Evolutionary conservation across 2,113 vertebrate species (phyloP).

Genomic region (Microcebus lehilahytsara): DNA sequence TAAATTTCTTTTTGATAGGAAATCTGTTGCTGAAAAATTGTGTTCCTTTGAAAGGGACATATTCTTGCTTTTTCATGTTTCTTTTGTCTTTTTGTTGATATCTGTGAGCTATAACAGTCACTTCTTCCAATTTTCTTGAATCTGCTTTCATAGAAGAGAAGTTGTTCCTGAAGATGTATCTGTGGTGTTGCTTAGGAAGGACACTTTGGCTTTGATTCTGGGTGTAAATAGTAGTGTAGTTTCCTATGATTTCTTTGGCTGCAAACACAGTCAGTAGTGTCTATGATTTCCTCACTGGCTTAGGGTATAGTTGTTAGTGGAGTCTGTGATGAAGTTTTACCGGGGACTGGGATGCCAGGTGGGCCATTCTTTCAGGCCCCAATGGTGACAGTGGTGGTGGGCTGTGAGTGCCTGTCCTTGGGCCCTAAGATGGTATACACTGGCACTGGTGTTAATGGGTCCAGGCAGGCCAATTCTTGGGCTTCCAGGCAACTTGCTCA

Average conservation of each 20-base stretch:
- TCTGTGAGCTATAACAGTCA: background rate
- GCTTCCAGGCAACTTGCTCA: background rate
- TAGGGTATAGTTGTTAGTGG: background rate
- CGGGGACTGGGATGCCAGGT: background rate
- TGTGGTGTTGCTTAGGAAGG: background rate
- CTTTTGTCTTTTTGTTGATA: background rate
- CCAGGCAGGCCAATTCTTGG: background rate
- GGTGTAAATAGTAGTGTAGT: background rate
- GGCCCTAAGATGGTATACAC: background rate
- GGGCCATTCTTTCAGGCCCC: background rate
- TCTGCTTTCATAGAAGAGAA: background rate
- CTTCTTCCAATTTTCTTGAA: background rate
- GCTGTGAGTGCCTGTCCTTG: background rate
- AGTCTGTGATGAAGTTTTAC: background rate
- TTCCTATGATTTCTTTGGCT: background rate
- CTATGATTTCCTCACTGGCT: background rate
- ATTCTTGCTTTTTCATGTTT: background rate
- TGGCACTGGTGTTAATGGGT: background rate
- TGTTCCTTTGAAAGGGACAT: background rate
- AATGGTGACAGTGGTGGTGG: background rate
- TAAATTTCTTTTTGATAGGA: background rate
- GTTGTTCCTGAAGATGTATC: background rate
- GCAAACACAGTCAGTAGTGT: background rate
- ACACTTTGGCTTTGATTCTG: background rate
- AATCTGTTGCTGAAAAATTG: background rate